Conservation (phyloP, 2,888 invertebrate genomes). For the Patella caerulea region DNA sequence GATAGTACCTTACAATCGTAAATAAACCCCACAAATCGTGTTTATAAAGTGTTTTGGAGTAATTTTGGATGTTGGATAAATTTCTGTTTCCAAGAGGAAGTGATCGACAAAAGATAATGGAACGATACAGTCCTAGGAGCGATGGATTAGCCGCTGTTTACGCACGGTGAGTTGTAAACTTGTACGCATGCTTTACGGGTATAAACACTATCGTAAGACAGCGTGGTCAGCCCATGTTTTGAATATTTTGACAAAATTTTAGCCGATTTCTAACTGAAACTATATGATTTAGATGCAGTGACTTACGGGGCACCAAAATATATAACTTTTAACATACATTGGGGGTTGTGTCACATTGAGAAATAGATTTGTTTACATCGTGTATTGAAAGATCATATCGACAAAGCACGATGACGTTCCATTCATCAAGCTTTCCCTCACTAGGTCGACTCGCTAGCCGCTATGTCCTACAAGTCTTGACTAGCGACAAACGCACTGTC, state of each 20-base stretch:
- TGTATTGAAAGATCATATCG: too few relatives aligned
- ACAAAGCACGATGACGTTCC: too few relatives aligned
- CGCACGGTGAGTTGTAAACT: slow-evolving; percentile 63
- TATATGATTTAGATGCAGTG: too few relatives aligned
- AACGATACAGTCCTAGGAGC: slow-evolving; percentile 52
- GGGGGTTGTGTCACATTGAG: too few relatives aligned
- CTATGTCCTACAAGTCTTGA: too few relatives aligned
- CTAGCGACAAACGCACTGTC: too few relatives aligned
- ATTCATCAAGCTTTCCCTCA: too few relatives aligned
- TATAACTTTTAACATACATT: too few relatives aligned
- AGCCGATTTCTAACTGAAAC: too few relatives aligned
- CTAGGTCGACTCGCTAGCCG: too few relatives aligned
- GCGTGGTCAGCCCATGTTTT: slow-evolving; percentile 38
- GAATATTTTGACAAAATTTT: slow-evolving; percentile 15
- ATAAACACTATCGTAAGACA: slow-evolving; percentile 66
- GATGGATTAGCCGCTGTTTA: slow-evolving; percentile 59
- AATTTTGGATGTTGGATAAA: slow-evolving; percentile 19
- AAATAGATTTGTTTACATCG: too few relatives aligned
- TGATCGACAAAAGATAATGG: slow-evolving; percentile 38
- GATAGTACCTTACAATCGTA: slow-evolving; percentile 42
- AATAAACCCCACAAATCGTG: slow-evolving; percentile 22
- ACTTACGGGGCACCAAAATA: too few relatives aligned
- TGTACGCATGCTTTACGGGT: slow-evolving; percentile 60
- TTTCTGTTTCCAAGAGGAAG: slow-evolving; percentile 12
- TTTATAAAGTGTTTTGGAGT: slow-evolving; percentile 1